Conservation (phyloP, 2,797 vertebrate genomes). For the Premnoplex brunnescens region DNA sequence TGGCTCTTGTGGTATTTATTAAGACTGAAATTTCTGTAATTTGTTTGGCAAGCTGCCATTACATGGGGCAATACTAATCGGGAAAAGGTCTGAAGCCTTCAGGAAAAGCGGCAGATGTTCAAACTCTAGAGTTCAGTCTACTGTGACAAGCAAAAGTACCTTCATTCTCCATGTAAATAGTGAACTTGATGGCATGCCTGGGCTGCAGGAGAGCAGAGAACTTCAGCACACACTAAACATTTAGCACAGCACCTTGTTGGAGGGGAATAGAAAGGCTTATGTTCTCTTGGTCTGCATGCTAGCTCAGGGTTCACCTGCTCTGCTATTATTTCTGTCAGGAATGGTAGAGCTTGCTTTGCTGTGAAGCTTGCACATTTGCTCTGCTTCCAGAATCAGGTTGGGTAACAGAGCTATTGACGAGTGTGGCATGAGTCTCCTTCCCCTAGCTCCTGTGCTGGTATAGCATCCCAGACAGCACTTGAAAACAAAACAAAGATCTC, state of each 20-base stretch:
- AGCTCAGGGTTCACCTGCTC: background rate
- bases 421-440: background rate
- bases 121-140: background rate
- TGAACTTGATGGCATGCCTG: background rate
- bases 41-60: conserved; percentile 22
- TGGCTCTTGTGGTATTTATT: conserved; percentile 42
- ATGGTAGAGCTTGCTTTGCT: background rate
- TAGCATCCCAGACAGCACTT: background rate
- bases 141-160: background rate
- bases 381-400: background rate
- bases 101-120: background rate
- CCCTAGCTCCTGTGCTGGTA: background rate
- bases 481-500: background rate
- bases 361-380: background rate
- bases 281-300: background rate
- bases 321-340: background rate
- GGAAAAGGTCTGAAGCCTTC: conserved; percentile 13
- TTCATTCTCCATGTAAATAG: rapidly evolving
- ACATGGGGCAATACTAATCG: background rate
- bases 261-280: background rate
- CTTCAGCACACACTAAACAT: background rate
- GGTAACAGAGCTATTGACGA: background rate
- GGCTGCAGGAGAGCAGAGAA: background rate
- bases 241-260: background rate
- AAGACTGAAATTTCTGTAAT: conserved; percentile 30